Conservation (phyloP, 2,888 invertebrate genomes). For the Anagyrus pseudococci region DNA sequence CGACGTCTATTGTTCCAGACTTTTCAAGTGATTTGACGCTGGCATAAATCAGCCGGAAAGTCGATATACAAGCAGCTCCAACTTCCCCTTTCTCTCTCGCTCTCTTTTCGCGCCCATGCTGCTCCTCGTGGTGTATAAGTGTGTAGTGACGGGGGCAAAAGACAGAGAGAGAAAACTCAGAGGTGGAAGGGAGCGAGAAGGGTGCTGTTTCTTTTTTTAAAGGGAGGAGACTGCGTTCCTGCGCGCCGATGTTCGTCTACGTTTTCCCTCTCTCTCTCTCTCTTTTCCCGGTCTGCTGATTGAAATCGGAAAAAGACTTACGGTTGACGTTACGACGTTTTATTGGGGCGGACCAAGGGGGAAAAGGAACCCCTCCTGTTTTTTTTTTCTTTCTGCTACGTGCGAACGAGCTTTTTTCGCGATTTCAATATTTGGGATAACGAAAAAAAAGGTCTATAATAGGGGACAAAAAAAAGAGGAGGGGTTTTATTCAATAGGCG, state of each 20-base stretch:
- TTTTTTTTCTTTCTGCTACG: too few species aligned
- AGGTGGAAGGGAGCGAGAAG: not conserved
- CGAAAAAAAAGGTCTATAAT: too few species aligned
- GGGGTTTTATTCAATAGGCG: too few species aligned
- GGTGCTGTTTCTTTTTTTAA: constrained; percentile 22
- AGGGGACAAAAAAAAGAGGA: too few species aligned
- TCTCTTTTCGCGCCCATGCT: too few species aligned
- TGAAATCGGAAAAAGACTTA: constrained; percentile 38
- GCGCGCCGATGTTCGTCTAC: too few species aligned
- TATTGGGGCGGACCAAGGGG: constrained; percentile 21
- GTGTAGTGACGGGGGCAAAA: not conserved
- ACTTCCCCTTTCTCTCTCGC: too few species aligned
- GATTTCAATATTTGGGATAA: too few species aligned
- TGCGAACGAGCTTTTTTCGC: too few species aligned
- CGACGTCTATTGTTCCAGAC: constrained; percentile 38
- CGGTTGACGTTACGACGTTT: constrained; percentile 29
- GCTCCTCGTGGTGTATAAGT: not conserved
- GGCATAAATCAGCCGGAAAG: constrained; percentile 38
- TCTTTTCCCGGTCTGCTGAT: constrained; percentile 16
- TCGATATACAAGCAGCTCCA: constrained; percentile 38
- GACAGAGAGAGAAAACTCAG: not conserved
- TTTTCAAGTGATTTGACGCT: constrained; percentile 39
- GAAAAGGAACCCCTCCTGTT: not conserved
- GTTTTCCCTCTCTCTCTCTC: too few species aligned
- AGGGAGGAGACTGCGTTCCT: not conserved